Conservation (phyloP, 2,888 invertebrate species). For the Apotomis betuletana region DNA sequence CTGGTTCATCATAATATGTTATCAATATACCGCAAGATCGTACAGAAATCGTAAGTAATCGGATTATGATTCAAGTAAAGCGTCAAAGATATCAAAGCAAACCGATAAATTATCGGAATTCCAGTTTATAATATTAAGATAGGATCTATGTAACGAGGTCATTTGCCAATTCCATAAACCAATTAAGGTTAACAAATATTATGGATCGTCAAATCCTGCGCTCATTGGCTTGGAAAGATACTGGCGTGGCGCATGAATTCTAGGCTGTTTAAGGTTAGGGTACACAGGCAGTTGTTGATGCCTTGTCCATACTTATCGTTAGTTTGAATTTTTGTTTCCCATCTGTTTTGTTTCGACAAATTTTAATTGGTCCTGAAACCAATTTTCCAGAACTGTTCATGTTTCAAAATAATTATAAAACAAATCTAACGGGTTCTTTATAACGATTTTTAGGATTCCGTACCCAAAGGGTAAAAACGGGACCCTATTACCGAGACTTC, state of each 20-base stretch:
- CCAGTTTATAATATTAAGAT: constrained; percentile 19
- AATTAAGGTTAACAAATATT: constrained; percentile 35
- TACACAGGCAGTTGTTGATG: not conserved
- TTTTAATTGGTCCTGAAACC: no score
- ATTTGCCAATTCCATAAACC: constrained; percentile 33
- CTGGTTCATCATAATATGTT: no score
- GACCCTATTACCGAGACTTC: no score
- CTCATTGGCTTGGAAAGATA: constrained; percentile 5
- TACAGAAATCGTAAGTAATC: not conserved
- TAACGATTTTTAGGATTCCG: no score
- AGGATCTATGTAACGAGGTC: constrained; percentile 10
- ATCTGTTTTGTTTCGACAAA: no score
- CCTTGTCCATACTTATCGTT: no score
- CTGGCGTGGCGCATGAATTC: constrained; percentile 15
- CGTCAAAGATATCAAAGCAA: constrained; percentile 10
- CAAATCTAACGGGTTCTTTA: no score
- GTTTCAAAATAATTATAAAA: no score
- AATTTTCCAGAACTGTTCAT: no score
- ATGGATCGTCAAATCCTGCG: constrained; percentile 17
- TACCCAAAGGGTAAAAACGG: no score
- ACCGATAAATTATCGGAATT: constrained; percentile 11
- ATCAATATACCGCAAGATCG: no score
- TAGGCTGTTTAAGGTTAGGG: not conserved
- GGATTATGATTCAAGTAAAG: not conserved
- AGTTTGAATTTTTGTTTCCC: no score